Evolutionary conservation across 2,797 vertebrate genomes (phyloP).

Genomic region (Peromyscus attwateri): DNA sequence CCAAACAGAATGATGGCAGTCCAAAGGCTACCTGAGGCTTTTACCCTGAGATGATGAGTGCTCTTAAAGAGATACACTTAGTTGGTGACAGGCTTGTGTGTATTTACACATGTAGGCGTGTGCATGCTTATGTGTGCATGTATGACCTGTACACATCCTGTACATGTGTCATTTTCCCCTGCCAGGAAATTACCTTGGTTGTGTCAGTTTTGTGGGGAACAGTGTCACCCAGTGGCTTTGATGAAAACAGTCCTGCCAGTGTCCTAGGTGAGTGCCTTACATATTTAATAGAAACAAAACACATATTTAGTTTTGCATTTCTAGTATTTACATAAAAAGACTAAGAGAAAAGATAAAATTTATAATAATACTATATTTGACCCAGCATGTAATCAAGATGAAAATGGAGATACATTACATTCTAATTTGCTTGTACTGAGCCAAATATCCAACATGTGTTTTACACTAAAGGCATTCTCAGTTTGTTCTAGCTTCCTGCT

Average conservation of each 20-base stretch:
- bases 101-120: background rate
- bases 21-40: background rate
- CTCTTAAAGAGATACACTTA: background rate
- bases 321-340: background rate
- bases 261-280: background rate
- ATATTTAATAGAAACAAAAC: background rate
- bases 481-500: background rate
- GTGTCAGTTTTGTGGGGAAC: conserved; percentile 69
- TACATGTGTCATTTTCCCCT: conserved; percentile 34
- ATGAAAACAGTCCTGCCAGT: conserved; percentile 67
- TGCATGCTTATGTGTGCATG: background rate
- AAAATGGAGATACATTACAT: background rate
- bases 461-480: background rate
- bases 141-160: background rate
- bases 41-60: background rate
- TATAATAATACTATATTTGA: background rate
- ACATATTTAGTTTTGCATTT: conserved; percentile 24
- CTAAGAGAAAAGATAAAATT: background rate
- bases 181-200: conserved; percentile 70
- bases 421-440: background rate
- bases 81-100: background rate
- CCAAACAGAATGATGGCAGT: background rate
- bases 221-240: conserved; percentile 80
- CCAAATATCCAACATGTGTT: background rate
- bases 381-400: background rate